Evolutionary conservation across 1,140 invertebrate genomes (phyloP).

Genomic region (Drosophila repletoides): DNA sequence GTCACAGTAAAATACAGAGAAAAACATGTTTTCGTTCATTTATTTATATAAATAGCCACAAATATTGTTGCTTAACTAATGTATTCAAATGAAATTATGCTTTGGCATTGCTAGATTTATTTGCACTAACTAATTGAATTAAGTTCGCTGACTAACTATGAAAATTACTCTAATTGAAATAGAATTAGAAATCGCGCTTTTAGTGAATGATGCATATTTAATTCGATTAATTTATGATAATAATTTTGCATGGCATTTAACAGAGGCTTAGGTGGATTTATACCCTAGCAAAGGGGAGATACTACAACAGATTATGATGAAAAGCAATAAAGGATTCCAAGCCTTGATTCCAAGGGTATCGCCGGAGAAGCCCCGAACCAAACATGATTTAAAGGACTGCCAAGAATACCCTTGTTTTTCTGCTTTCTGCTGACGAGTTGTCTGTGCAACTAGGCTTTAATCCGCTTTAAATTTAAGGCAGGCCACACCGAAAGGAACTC

Average conservation of each 20-base stretch:
- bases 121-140: constrained; percentile 13
- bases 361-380: too few species aligned
- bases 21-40: background rate
- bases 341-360: too few species aligned
- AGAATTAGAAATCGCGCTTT: constrained; percentile 8
- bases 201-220: too few species aligned
- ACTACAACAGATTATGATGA: too few species aligned
- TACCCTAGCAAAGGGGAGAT: too few species aligned
- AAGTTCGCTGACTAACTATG: constrained; percentile 1
- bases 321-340: too few species aligned
- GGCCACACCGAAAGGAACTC: background rate
- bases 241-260: too few species aligned
- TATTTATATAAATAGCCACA: background rate
- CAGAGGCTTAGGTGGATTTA: too few species aligned
- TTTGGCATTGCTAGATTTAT: background rate
- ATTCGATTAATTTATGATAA: too few species aligned
- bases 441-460: background rate
- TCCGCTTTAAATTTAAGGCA: constrained; percentile 1
- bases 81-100: constrained; percentile 14
- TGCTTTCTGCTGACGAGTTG: background rate
- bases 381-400: too few species aligned
- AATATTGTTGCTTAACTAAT: background rate
- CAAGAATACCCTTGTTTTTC: too few species aligned
- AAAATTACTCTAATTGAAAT: background rate
- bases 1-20: background rate